phyloP scores from a whole-genome alignment of 2,888 invertebrate species.

The Leuctra nigra region DNA sequence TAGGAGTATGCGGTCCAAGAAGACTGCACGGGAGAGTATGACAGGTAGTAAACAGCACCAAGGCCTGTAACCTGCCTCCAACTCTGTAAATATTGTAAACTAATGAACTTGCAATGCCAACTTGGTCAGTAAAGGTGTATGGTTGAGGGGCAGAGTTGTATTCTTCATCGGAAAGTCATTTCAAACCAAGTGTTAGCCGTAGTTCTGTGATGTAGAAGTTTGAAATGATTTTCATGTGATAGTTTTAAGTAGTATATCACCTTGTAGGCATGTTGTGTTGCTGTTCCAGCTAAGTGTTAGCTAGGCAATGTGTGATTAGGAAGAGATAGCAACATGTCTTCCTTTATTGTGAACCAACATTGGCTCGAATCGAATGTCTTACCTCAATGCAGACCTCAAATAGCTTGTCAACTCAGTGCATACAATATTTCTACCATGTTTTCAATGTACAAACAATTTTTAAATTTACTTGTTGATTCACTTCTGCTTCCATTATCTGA shows the following conservation, averaged over 20 bases:
- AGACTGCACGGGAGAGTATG: neutral
- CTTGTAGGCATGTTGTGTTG: constrained; percentile 2
- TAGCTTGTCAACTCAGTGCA: too few species aligned
- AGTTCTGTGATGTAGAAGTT: constrained; percentile 23
- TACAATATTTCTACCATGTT: too few species aligned
- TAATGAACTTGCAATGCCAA: neutral
- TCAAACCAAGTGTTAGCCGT: constrained; percentile 23
- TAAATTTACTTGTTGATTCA: too few species aligned
- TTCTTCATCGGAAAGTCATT: constrained; percentile 21
- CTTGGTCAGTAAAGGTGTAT: constrained; percentile 17
- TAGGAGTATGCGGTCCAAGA: neutral
- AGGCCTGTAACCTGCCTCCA: constrained; percentile 23
- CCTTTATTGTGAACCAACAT: constrained; percentile 4
- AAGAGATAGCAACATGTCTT: constrained; percentile 1
- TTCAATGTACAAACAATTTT: neutral
- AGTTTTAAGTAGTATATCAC: constrained; percentile 19
- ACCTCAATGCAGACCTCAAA: constrained; percentile 6
- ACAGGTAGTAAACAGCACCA: constrained; percentile 22
- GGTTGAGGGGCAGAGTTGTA: constrained; percentile 25
- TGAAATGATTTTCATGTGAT: constrained; percentile 23
- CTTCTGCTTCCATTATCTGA: too few species aligned
- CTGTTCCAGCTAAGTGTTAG: constrained; percentile 4
- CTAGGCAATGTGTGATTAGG: constrained; percentile 13
- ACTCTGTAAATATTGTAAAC: constrained; percentile 26
- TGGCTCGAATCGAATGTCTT: constrained; percentile 3